Conservation (phyloP, 2,797 vertebrate genomes). For the Aphelocoma californica region DNA sequence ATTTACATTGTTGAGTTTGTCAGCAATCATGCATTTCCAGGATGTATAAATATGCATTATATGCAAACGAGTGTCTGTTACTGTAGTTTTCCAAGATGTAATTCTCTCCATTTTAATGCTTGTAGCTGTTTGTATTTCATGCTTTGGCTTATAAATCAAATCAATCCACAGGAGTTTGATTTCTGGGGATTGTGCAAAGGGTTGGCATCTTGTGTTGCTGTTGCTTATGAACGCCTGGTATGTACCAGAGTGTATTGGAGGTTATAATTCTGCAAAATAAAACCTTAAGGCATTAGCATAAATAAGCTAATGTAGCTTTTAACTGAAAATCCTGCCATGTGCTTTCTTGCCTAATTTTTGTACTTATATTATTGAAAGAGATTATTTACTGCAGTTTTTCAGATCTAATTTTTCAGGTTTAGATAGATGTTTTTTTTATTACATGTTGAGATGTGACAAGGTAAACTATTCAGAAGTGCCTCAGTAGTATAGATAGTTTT, state of each 20-base stretch:
- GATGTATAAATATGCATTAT: constrained; percentile 47
- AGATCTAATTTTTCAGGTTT: neutral
- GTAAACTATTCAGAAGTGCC: neutral
- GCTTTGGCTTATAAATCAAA: neutral
- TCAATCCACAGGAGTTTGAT: neutral
- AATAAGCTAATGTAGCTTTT: neutral
- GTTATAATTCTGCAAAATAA: neutral
- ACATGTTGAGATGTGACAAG: neutral
- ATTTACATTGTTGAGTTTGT: constrained; percentile 56
- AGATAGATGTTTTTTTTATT: neutral
- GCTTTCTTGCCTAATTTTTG: neutral
- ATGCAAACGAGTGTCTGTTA: constrained; percentile 34
- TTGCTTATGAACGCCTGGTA: neutral
- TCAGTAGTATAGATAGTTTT: neutral
- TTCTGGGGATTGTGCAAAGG: neutral
- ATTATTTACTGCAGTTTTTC: neutral
- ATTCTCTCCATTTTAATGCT: constrained; percentile 34
- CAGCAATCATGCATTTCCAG: constrained; percentile 32
- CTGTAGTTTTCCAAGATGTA: constrained; percentile 23
- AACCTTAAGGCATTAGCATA: neutral
- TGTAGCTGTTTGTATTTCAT: constrained; percentile 9
- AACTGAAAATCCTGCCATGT: neutral
- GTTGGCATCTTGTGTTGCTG: neutral
- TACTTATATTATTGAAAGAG: neutral
- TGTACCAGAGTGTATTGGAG: neutral